Conservation (phyloP, 1,140 invertebrate species). For the Drosophila ficusphila region DNA sequence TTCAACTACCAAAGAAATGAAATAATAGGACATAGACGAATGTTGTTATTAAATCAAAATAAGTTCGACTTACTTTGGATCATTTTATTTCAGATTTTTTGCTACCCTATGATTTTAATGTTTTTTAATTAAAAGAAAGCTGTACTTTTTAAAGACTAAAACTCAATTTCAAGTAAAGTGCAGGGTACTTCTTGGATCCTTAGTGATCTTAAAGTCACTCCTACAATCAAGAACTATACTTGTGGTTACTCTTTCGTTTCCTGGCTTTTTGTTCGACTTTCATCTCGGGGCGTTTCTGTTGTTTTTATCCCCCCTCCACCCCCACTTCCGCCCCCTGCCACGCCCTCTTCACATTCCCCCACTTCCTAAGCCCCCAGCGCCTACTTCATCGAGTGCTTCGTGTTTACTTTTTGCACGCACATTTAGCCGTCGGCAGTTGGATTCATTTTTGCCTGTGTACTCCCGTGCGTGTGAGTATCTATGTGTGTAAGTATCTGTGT, state of each 20-base stretch:
- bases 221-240: conserved; percentile 23
- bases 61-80: too few species aligned
- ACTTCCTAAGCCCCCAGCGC: background rate
- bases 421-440: conserved; percentile 46
- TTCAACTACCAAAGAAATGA: too few species aligned
- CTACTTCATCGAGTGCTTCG: background rate
- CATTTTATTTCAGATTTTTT: too few species aligned
- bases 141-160: too few species aligned
- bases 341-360: background rate
- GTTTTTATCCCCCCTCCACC: conserved; percentile 29
- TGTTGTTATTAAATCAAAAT: too few species aligned
- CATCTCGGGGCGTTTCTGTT: conserved; percentile 34
- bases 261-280: conserved; percentile 28
- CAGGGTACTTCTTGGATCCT: background rate
- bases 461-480: conserved; percentile 9
- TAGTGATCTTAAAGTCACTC: background rate
- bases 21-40: too few species aligned
- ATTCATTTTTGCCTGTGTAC: conserved; percentile 42
- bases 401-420: conserved; percentile 64
- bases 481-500: conserved; percentile 10
- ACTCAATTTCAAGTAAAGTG: too few species aligned
- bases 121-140: too few species aligned
- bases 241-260: conserved; percentile 26
- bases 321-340: background rate
- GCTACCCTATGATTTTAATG: too few species aligned